phyloP scores from a whole-genome alignment of 2,888 invertebrate genomes.

The Empis livida region DNA sequence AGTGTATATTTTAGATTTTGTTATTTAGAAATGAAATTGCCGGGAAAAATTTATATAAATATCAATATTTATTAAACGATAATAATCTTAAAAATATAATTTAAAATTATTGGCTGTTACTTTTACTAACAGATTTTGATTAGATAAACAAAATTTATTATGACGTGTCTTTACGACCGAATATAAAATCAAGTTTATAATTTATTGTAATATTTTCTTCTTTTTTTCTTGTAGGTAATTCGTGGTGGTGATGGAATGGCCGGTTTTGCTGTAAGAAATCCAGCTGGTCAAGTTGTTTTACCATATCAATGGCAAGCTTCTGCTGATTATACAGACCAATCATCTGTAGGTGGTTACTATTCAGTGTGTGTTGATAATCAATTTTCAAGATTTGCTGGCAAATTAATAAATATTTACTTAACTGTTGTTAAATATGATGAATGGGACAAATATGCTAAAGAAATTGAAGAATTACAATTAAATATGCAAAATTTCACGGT shows the following conservation, averaged over 20 bases:
- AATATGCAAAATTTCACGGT: conserved; percentile 87
- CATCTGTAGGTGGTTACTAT: conserved; percentile 73
- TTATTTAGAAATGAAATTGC: too few relatives aligned
- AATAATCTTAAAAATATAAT: too few relatives aligned
- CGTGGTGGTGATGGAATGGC: conserved; percentile 91
- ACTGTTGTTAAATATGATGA: conserved; percentile 85
- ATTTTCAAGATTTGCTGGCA: conserved; percentile 80
- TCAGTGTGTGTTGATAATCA: conserved; percentile 87
- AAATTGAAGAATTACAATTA: conserved; percentile 73
- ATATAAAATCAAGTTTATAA: neutral
- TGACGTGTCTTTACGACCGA: too few relatives aligned
- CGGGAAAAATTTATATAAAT: too few relatives aligned
- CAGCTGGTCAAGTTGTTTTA: conserved; percentile 69
- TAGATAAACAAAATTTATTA: too few relatives aligned
- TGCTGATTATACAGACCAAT: conserved; percentile 77
- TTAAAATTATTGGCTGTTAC: too few relatives aligned
- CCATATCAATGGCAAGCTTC: conserved; percentile 86
- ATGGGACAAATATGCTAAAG: conserved; percentile 85
- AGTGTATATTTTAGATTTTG: conserved; percentile 12
- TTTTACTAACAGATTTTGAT: too few relatives aligned
- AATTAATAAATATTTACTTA: conserved; percentile 78
- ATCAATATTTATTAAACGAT: too few relatives aligned
- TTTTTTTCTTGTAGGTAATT: conserved; percentile 51
- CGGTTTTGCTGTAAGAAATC: conserved; percentile 80
- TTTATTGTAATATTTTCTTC: conserved; percentile 6